These are phyloP conservation scores for Thunnus albacares DNA, from an alignment of 2,797 vertebrate genomes.

Conservation along the genomic window DNA sequence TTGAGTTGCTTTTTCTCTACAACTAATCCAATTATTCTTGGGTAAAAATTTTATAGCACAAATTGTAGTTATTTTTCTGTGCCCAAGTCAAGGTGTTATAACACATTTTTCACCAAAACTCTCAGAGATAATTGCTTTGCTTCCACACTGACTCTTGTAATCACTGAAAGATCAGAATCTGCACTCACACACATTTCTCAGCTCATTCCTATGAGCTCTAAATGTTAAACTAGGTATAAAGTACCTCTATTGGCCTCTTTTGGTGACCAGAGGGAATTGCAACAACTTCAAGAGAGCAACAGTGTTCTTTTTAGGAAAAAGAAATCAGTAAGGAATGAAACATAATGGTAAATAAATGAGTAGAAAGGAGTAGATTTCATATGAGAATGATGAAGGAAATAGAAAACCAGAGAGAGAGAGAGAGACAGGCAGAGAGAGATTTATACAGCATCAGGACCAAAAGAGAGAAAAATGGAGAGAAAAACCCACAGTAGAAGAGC, in stretches of 20 bases:
- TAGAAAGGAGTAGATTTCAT: not conserved
- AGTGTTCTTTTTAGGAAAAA: not conserved
- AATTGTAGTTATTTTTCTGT: not conserved
- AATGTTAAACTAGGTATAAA: not conserved
- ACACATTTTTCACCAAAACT: not conserved
- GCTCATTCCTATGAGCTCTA: not conserved
- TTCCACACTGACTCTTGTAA: not conserved
- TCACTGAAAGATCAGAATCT: constrained; percentile 2
- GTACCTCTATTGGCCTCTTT: not conserved
- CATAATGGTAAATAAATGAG: not conserved
- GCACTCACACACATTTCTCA: not conserved
- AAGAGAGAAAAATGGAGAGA: not conserved
- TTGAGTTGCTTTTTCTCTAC: not conserved
- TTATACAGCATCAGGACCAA: not conserved
- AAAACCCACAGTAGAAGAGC: not conserved
- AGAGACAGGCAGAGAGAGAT: not conserved
- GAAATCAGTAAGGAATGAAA: not conserved
- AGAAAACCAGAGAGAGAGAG: not conserved
- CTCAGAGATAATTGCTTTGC: constrained; percentile 18
- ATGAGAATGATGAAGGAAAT: not conserved
- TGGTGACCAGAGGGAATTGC: not conserved
- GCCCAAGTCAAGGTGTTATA: constrained; percentile 3
- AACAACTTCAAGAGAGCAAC: not conserved
- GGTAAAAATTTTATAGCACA: constrained; percentile 2
- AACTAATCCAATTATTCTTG: not conserved